Evolutionary conservation across 2,113 vertebrate species (phyloP), one percentile per base, ranked within the genome.

Genomic region (Myotis davidii): DNA sequence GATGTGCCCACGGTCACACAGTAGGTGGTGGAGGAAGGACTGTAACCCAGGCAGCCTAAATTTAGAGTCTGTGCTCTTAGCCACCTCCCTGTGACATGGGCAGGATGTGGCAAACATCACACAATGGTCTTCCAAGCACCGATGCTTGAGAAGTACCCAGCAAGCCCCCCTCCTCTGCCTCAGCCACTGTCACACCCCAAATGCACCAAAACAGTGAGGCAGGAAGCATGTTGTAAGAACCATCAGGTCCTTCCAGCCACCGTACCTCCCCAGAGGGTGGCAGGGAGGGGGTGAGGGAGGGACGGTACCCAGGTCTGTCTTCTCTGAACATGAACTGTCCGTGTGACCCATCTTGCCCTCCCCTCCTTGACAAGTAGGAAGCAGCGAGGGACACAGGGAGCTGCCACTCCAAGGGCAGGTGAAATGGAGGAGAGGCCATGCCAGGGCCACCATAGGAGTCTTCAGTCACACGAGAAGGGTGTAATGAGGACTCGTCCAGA

Each of bases 301-400:
- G 25, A 29, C 11, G 3, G 52, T 17, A 8, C 9, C 82, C 11
- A 1, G n/a, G 8, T 37, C 70, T 50, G 54, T 34, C 32, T 64
- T 48, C 27, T 21, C 34, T 11, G 39, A 42, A 48, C 12, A 9
- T 2, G 13, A 52, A 5, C 1, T 12, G 32, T 45, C 32, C 0
- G 0, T 42, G 45, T 0, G n/a, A 39, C n/a, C 12, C 18, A 0
- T 21, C 72, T n/a, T 0, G 2, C 65, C 48, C 3, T 16, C 13
- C 32, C 27, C 39, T 52, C 14, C 77, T 10, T 76, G 59, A 20
- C 11, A 16, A 34, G 0, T 7, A 9, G 27, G 16, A 21, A 52
- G 76, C 50, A 23, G 48, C 39, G n/a, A 72, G n/a, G 14, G 27
- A 37, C 4, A 0, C 8, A 1, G 54, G 29, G 20, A 48, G 14